A percentile compares a stretch with the other conserved stretches of the same genome.
Conservation (phyloP, 2,888 invertebrate genomes). For the Sphaeridia pumilis region DNA sequence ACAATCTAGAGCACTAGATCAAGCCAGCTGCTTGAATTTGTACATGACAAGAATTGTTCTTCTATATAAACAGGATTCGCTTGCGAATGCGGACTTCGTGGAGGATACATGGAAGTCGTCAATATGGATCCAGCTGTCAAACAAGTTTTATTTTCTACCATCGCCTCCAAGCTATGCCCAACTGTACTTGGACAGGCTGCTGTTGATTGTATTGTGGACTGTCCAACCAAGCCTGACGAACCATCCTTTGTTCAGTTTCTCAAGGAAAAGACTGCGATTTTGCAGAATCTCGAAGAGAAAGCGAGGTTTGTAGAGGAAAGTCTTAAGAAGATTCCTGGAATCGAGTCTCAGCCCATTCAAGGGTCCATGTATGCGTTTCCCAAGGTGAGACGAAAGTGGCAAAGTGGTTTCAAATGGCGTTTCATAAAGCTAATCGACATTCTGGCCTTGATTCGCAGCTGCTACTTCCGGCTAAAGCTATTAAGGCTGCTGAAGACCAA, state of each 20-base stretch:
- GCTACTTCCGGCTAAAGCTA: slow-evolving; percentile 65
- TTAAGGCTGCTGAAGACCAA: slow-evolving; percentile 63
- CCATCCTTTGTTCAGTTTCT: slow-evolving; percentile 68
- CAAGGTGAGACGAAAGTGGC: slow-evolving; percentile 33
- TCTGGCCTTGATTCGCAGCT: slow-evolving; percentile 43
- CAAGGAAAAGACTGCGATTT: slow-evolving; percentile 59
- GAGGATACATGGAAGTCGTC: slow-evolving; percentile 85
- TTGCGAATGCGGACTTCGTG: slow-evolving; percentile 90
- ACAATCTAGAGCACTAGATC: not conserved
- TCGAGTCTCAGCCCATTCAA: slow-evolving; percentile 68
- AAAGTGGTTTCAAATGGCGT: not conserved
- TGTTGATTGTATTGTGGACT: slow-evolving; percentile 82
- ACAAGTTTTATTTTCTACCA: slow-evolving; percentile 70
- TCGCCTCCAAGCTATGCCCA: slow-evolving; percentile 90
- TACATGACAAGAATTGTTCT: not conserved
- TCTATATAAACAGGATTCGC: slow-evolving; percentile 56
- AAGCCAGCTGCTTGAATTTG: not conserved
- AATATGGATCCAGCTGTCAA: slow-evolving; percentile 77
- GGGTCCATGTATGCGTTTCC: slow-evolving; percentile 99
- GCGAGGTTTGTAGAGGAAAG: slow-evolving; percentile 74
- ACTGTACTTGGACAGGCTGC: slow-evolving; percentile 79
- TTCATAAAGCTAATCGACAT: not conserved
- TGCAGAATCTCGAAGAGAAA: slow-evolving; percentile 60
- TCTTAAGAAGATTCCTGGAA: slow-evolving; percentile 81
- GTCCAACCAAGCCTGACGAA: slow-evolving; percentile 70